These are phyloP conservation scores for Netelia melanura DNA, from an alignment of 2,888 invertebrate species.

Conservation along the genomic window DNA sequence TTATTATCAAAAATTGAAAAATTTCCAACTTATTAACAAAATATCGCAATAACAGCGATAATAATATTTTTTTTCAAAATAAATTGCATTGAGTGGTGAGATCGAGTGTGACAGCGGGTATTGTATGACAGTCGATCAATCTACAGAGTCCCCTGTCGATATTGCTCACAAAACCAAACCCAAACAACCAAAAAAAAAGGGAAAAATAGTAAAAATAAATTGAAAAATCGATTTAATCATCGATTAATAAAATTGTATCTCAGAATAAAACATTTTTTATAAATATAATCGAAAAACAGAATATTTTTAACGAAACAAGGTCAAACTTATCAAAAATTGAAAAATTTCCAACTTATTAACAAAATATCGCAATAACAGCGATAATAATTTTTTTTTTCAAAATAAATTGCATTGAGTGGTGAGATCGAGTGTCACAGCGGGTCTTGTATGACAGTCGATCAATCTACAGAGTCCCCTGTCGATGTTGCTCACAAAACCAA, in stretches of 20 bases:
- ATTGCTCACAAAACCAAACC: conserved; percentile 7
- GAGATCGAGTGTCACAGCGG: conserved; percentile 41
- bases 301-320: no score
- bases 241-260: no score
- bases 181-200: background rate
- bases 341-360: background rate
- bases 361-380: background rate
- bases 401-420: conserved; percentile 6
- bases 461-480: conserved; percentile 35
- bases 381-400: conserved; percentile 33
- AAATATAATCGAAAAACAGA: no score
- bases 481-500: conserved; percentile 10
- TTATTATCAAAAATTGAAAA: no score
- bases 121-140: conserved; percentile 57
- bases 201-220: background rate
- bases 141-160: conserved; percentile 15
- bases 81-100: conserved; percentile 17
- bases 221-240: background rate
- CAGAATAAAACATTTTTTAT: no score
- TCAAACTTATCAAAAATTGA: no score
- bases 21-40: background rate
- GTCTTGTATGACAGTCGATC: conserved; percentile 53
- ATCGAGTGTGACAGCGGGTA: conserved; percentile 45
- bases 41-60: conserved; percentile 8
- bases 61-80: conserved; percentile 21